Conservation (phyloP, 2,888 invertebrate genomes). For the Mycalesis mineus region DNA sequence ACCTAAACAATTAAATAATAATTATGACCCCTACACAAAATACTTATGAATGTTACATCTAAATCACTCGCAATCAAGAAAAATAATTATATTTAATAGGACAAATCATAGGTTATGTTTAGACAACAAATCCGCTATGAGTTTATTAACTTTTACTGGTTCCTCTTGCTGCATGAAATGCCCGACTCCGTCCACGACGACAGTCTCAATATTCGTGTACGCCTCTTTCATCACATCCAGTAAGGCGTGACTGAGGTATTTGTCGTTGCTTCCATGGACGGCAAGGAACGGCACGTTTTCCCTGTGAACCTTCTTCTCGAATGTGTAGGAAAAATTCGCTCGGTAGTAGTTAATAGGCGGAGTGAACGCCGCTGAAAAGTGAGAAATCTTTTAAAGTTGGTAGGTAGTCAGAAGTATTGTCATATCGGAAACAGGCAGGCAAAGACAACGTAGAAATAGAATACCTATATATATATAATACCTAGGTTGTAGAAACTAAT, state of each 20-base stretch:
- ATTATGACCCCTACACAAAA: too few relatives aligned
- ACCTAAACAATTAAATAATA: too few relatives aligned
- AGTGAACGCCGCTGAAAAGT: slow-evolving; percentile 70
- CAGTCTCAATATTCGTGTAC: slow-evolving; percentile 61
- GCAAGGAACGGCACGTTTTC: slow-evolving; percentile 64
- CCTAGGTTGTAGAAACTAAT: too few relatives aligned
- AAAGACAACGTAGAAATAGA: too few relatives aligned
- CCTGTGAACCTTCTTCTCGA: slow-evolving; percentile 43
- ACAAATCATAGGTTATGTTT: slow-evolving; percentile 43
- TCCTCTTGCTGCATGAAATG: slow-evolving; percentile 79
- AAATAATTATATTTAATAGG: background rate
- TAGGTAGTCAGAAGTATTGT: background rate
- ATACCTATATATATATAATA: too few relatives aligned
- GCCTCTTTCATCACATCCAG: slow-evolving; percentile 54
- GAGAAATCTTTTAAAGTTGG: too few relatives aligned
- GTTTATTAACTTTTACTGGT: slow-evolving; percentile 69
- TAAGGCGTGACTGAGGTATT: slow-evolving; percentile 44
- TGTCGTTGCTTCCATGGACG: slow-evolving; percentile 66
- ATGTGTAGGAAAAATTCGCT: slow-evolving; percentile 53
- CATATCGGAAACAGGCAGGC: too few relatives aligned
- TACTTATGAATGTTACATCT: too few relatives aligned
- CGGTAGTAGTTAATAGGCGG: slow-evolving; percentile 79
- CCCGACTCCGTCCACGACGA: slow-evolving; percentile 59
- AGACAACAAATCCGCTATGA: slow-evolving; percentile 65
- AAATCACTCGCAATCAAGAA: background rate